These are phyloP conservation scores for Atrichornis clamosus DNA, from an alignment of 2,113 vertebrate species.

Conservation along the genomic window DNA sequence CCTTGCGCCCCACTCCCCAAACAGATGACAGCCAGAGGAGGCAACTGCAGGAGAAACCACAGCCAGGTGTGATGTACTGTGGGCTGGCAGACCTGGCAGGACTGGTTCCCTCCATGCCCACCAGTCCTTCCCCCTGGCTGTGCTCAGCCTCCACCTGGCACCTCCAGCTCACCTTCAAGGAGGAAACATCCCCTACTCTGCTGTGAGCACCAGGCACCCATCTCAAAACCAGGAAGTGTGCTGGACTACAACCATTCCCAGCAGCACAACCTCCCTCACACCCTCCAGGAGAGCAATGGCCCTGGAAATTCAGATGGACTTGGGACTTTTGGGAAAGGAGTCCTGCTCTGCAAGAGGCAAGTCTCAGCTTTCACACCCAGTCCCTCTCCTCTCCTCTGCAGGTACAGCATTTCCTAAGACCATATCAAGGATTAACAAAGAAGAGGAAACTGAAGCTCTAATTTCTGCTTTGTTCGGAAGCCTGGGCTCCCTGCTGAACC, in stretches of 20 bases:
- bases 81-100: not conserved
- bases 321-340: not conserved
- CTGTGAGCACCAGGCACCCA: not conserved
- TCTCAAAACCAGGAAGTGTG: not conserved
- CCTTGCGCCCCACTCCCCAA: not conserved
- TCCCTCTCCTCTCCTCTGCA: not conserved
- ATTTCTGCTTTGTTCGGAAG: not conserved
- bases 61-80: not conserved
- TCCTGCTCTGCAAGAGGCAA: not conserved
- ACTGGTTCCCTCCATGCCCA: fast-evolving
- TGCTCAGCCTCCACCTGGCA: fast-evolving
- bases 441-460: not conserved
- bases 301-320: not conserved
- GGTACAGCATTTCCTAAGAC: not conserved
- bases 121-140: fast-evolving
- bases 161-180: not conserved
- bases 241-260: not conserved
- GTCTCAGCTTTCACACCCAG: not conserved
- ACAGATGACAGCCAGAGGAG: not conserved
- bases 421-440: not conserved
- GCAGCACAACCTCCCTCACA: not conserved
- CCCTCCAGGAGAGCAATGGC: not conserved
- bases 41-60: not conserved
- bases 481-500: not conserved
- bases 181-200: not conserved